phyloP scores from a whole-genome alignment of 1,140 invertebrate genomes.

The Hermetia illucens region DNA sequence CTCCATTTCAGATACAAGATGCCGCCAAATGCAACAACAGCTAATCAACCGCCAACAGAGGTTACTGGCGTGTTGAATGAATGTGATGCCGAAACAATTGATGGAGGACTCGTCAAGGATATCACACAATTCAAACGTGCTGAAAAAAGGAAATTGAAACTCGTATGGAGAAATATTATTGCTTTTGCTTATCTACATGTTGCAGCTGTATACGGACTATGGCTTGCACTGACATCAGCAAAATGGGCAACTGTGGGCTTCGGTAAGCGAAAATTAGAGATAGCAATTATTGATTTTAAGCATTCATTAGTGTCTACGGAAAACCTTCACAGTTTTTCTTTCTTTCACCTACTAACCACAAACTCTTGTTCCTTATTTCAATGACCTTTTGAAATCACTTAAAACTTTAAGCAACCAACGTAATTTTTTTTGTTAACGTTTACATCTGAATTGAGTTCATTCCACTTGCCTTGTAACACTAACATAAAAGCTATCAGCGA shows the following conservation, averaged over 20 bases:
- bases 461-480: no score
- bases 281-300: no score
- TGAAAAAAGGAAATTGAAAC: constrained; percentile 34
- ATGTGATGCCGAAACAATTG: constrained; percentile 40
- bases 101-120: constrained; percentile 33
- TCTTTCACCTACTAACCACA: no score
- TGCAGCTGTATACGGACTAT: constrained; percentile 71
- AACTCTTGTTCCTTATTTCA: constrained; percentile 2
- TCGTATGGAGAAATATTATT: constrained; percentile 89
- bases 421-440: neutral
- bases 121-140: constrained; percentile 29
- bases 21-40: constrained; percentile 26
- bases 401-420: neutral
- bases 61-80: constrained; percentile 46
- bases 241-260: constrained; percentile 60
- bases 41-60: constrained; percentile 22
- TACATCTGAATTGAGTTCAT: no score
- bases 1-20: constrained; percentile 16
- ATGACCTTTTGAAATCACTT: neutral
- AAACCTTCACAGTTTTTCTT: no score
- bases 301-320: no score
- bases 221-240: constrained; percentile 62
- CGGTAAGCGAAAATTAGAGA: constrained; percentile 47
- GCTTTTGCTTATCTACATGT: constrained; percentile 76
- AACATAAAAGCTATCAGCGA: no score